Evolutionary conservation across 2,797 vertebrate species (phyloP), one percentile per base, ranked within the genome.

Genomic region (Hirundo rustica): DNA sequence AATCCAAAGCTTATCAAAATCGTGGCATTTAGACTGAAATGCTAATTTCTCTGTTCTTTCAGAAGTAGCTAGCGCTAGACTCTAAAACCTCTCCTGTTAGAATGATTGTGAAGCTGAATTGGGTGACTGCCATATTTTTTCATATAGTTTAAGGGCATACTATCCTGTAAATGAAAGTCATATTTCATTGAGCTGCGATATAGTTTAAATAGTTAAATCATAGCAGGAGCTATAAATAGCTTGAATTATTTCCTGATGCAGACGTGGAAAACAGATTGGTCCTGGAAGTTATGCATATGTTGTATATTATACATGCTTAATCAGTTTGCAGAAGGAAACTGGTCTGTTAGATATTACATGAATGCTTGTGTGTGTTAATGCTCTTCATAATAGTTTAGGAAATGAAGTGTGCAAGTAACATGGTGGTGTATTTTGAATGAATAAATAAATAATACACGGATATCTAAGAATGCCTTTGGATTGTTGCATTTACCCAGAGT

Each of bases 321-420:
- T 76, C 44, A 38, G 12, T 74, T 85, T 71, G 48, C 29, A 74
- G 45, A 27, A 60, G 29, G 36, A 60, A 64, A 48, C 32, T 18
- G 5, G 67, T 79, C 6, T 70, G 0, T 51, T 68, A 73, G 11
- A 5, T 84, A 6, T 6, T 57, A 53, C 8, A 19, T 19, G 19
- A n/a, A 26, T 89, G 5, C 17, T 42, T 76, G 7, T 72, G 21
- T 66, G 5, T 72, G 11, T 54, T 79, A 54, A 34, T 81, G 6
- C 7, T 70, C 66, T 81, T 89, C 0, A 0, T 65, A 78, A 36
- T 32, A 1, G 0, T 53, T 60, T 62, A 53, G 36, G 13, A 64
- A 77, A 64, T 64, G 20, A 78, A 61, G 27, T 60, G 5, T 61
- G 36, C 72, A 60, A 74, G 32, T 67, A 25, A 30, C 10, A 47